These are phyloP conservation scores for Oncorhynchus keta DNA, from an alignment of 2,113 vertebrate genomes.

Conservation along the genomic window DNA sequence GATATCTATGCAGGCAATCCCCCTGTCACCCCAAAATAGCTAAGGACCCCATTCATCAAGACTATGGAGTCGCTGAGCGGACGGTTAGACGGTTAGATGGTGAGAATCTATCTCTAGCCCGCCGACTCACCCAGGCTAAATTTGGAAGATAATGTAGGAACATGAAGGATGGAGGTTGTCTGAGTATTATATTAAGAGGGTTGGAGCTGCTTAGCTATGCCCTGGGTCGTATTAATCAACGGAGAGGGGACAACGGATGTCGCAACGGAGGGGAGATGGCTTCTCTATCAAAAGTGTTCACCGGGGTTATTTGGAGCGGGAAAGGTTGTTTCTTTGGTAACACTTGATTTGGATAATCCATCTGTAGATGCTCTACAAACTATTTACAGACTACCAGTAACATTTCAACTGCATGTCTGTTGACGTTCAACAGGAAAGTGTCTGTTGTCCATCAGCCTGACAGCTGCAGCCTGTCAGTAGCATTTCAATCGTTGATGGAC, in stretches of 20 bases:
- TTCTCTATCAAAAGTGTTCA: conserved; percentile 35
- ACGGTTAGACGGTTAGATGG: conserved; percentile 34
- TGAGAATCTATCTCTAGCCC: conserved; percentile 49
- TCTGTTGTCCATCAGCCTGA: no score
- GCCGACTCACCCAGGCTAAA: conserved; percentile 42
- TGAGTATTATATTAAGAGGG: conserved; percentile 43
- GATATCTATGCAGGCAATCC: conserved; percentile 47
- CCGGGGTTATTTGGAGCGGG: neutral
- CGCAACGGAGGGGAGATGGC: conserved; percentile 7
- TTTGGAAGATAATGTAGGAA: conserved; percentile 54
- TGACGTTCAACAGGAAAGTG: no score
- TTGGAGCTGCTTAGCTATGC: neutral
- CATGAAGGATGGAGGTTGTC: conserved; percentile 41
- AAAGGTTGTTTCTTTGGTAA: neutral
- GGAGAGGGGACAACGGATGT: neutral
- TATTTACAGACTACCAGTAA: no score
- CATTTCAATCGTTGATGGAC: neutral
- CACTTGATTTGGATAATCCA: no score
- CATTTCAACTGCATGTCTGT: no score
- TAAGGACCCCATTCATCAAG: conserved; percentile 55
- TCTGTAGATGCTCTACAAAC: no score
- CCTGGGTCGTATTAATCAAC: conserved; percentile 39
- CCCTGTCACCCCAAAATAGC: conserved; percentile 51
- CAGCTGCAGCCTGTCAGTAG: no score
- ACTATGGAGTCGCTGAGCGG: neutral